Evolutionary conservation across 2,888 invertebrate genomes (phyloP), one percentile per base, ranked within the genome.

Genomic region (Linnaemya tessellans): DNA sequence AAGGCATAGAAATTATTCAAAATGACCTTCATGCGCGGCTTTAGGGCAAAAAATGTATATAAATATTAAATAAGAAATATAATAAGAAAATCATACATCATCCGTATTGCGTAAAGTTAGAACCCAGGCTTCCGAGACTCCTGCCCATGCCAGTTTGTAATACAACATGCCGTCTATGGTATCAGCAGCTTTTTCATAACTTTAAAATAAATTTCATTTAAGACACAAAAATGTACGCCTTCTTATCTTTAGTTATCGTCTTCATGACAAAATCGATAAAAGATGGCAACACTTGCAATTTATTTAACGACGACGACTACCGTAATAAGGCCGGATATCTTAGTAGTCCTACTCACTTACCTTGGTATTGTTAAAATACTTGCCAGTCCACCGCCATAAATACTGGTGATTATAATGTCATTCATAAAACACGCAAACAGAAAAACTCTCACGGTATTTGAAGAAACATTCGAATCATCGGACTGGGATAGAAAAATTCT

Each of bases 51-150:
- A 56, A 56, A 22, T 13, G n/a, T n/a, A 46, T 15, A n/a, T 0
- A n/a, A 46, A 46, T 15, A 43, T 43, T 43, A 3, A 43, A 46
- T 46, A 5, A 46, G 5, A 46, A n/a, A 46, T 4, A 15, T 46
- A 46, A 46, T n/a, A 11, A 46, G 15, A 46, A n/a, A 56, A 25
- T 87, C 85, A 87, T 88, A 95, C 95, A 90, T 95, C 94, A 79
- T 93, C 92, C 0, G 95, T 94, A 13, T 92, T 90, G 15, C 93
- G 90, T 25, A 96, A 93, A 0, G 95, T 94, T 83, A 94, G 93
- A 81, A 94, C 93, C 96, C 96, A 96, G 7, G 95, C 95, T 81
- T 94, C 94, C 30, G 95, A 94, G 0, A 95, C 95, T 0, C 94
- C 96, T 0, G 94, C 94, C 96, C 96, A 96, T 81, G 93, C 91